phyloP scores from a whole-genome alignment of 2,797 vertebrate species.

The Malurus splendens region DNA sequence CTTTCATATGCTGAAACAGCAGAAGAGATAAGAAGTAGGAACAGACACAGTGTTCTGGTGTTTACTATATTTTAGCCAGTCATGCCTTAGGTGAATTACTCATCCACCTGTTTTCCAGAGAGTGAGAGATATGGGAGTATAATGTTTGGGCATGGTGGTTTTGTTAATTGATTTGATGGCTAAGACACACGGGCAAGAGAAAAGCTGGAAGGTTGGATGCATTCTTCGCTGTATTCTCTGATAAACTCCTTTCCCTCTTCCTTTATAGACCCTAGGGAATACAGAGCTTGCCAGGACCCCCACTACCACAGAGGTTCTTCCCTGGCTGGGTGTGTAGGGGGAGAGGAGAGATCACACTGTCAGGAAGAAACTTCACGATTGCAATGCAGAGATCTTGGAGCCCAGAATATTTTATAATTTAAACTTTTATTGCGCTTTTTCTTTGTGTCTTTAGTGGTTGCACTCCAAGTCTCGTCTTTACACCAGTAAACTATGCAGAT shows the following conservation, averaged over 20 bases:
- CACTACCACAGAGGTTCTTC: neutral
- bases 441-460: neutral
- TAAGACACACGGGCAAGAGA: neutral
- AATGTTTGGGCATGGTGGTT: neutral
- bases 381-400: neutral
- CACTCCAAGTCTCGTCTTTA: neutral
- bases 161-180: neutral
- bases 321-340: neutral
- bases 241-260: neutral
- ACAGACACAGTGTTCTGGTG: neutral
- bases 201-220: neutral
- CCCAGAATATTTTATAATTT: neutral
- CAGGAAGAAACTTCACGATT: neutral
- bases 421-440: neutral
- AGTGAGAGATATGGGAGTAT: neutral
- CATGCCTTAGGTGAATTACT: neutral
- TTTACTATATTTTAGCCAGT: conserved; percentile 4
- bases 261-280: neutral
- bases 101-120: neutral
- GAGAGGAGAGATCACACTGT: neutral
- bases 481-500: neutral
- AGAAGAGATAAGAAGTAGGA: conserved; percentile 23
- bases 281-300: neutral
- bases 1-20: neutral
- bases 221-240: neutral